Conservation (phyloP, 2,797 vertebrate species). For the Morus bassanus region DNA sequence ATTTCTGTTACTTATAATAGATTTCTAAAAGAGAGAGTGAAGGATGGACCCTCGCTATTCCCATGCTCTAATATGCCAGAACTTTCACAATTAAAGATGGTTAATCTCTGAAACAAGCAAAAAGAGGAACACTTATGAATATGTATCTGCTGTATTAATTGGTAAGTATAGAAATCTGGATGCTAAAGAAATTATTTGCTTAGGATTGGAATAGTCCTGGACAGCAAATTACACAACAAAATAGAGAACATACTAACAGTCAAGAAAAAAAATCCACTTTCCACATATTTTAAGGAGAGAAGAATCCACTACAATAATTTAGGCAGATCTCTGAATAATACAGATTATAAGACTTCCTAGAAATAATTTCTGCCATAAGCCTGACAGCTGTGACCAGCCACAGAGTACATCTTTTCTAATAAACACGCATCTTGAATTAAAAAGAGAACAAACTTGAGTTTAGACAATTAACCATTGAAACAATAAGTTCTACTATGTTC, state of each 20-base stretch:
- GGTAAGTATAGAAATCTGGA: background rate
- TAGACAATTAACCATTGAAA: background rate
- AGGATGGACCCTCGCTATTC: background rate
- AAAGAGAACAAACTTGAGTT: background rate
- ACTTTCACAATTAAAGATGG: background rate
- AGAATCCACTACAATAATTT: background rate
- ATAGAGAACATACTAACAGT: background rate
- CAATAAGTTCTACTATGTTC: background rate
- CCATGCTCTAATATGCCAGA: background rate
- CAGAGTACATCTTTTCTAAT: background rate
- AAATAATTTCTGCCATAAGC: background rate
- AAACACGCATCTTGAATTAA: background rate
- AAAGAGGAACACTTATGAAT: background rate
- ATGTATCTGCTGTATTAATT: background rate
- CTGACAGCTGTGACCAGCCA: background rate
- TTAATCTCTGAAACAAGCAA: background rate
- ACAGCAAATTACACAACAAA: background rate
- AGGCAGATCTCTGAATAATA: background rate
- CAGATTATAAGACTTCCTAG: background rate
- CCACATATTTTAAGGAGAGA: background rate
- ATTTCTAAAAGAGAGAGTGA: background rate
- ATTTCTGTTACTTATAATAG: background rate
- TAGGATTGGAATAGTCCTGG: background rate
- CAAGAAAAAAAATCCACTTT: background rate
- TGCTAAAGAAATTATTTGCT: background rate